Percentiles rank a stretch among this genome's conserved stretches.
Evolutionary conservation across 2,888 invertebrate genomes (phyloP).

Genomic region (Bimastos eiseni): DNA sequence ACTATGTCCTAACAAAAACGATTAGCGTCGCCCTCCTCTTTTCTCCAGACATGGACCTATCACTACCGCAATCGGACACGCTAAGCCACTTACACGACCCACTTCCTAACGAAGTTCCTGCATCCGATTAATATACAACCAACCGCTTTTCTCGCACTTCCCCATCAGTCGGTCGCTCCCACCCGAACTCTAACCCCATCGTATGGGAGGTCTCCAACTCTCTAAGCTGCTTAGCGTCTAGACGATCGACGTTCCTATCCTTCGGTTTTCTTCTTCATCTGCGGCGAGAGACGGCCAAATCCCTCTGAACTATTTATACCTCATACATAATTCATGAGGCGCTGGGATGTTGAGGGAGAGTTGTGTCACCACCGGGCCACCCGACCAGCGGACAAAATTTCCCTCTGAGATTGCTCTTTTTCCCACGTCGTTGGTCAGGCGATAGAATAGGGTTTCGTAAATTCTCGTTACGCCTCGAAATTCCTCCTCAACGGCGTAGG

Average conservation of each 20-base stretch:
- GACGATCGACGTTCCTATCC: not conserved
- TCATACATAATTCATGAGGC: not conserved
- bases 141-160: not conserved
- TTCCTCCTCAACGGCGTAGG: not conserved
- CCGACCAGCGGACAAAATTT: no score
- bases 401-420: not conserved
- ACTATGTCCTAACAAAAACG: no score
- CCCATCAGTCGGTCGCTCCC: not conserved
- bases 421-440: not conserved
- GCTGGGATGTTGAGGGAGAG: not conserved
- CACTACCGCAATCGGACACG: not conserved
- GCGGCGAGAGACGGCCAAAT: not conserved
- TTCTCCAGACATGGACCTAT: no score
- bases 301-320: not conserved
- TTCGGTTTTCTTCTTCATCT: no score
- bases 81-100: not conserved
- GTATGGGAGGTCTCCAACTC: not conserved
- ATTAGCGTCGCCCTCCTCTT: no score
- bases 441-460: not conserved
- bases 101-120: not conserved
- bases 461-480: slow-evolving; percentile 9
- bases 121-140: not conserved
- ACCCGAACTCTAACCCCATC: not conserved
- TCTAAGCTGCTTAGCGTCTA: not conserved
- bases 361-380: no score